Conservation (phyloP, 2,888 invertebrate species). For the Cordilura impudica region DNA sequence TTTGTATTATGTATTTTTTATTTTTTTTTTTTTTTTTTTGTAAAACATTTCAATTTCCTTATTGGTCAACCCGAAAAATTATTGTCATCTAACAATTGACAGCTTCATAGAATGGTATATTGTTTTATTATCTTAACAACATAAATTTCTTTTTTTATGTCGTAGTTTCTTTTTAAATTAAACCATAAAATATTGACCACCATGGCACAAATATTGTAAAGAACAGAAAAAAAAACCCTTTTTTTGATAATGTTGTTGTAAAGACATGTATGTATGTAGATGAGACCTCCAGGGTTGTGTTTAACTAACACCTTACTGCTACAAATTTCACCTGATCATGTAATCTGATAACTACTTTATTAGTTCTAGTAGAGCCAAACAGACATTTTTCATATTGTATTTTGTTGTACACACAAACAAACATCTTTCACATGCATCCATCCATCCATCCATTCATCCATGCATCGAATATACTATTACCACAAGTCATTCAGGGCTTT, state of each 20-base stretch:
- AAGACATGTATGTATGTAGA: not conserved
- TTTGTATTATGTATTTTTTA: no score
- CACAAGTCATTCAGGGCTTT: constrained; percentile 26
- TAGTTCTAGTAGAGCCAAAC: constrained; percentile 29
- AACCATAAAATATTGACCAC: constrained; percentile 43
- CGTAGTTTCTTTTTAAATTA: constrained; percentile 27
- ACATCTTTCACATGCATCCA: not conserved
- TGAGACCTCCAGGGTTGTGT: constrained; percentile 54
- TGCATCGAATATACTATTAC: not conserved
- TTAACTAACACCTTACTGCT: constrained; percentile 60
- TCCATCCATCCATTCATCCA: not conserved
- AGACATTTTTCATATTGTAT: not conserved
- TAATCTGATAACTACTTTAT: constrained; percentile 60
- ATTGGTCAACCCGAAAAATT: not conserved
- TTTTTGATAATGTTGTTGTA: not conserved
- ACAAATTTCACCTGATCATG: constrained; percentile 65
- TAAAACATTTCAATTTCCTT: not conserved
- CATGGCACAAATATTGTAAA: constrained; percentile 23
- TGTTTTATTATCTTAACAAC: not conserved
- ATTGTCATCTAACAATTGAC: constrained; percentile 27
- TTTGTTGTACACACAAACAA: no score
- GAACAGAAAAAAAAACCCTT: constrained; percentile 12
- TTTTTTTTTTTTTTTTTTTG: not conserved
- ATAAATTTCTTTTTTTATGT: not conserved
- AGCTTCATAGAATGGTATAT: constrained; percentile 20